These are phyloP conservation scores for Physocephala rufipes DNA, from an alignment of 2,888 invertebrate genomes.

Conservation along the genomic window DNA sequence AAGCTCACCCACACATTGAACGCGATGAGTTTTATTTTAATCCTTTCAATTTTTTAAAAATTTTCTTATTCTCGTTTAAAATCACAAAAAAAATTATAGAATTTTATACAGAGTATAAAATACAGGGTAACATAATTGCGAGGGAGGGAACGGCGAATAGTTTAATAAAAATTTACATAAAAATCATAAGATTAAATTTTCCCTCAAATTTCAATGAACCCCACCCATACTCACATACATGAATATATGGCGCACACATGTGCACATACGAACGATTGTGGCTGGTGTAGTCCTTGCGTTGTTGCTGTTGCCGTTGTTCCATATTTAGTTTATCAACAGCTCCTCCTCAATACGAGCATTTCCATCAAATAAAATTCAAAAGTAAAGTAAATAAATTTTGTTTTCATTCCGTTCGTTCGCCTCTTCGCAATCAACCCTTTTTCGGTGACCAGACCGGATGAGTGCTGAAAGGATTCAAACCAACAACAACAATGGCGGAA, in stretches of 20 bases:
- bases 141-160: not conserved
- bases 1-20: conserved; percentile 7
- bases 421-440: not conserved
- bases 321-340: not conserved
- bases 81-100: conserved; percentile 8
- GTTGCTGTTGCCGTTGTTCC: conserved; percentile 4
- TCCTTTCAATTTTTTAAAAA: conserved; percentile 18
- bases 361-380: conserved; percentile 25
- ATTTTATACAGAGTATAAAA: conserved; percentile 1
- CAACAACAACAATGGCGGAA: conserved; percentile 12
- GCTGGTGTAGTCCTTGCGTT: conserved; percentile 12
- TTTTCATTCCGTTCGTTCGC: not conserved
- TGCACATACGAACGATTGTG: not conserved
- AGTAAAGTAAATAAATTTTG: conserved; percentile 24
- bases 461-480: conserved; percentile 17
- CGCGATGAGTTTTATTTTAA: conserved; percentile 28
- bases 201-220: conserved; percentile 10
- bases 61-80: conserved; percentile 5
- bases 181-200: conserved; percentile 17
- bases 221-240: not conserved
- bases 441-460: not conserved
- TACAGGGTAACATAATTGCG: not conserved
- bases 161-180: not conserved
- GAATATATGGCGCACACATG: not conserved
- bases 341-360: not conserved